A percentile compares a stretch with the other conserved stretches of the same genome.
These are phyloP conservation scores for Portunus trituberculatus DNA, from an alignment of 1,140 invertebrate genomes.

Conservation along the genomic window DNA sequence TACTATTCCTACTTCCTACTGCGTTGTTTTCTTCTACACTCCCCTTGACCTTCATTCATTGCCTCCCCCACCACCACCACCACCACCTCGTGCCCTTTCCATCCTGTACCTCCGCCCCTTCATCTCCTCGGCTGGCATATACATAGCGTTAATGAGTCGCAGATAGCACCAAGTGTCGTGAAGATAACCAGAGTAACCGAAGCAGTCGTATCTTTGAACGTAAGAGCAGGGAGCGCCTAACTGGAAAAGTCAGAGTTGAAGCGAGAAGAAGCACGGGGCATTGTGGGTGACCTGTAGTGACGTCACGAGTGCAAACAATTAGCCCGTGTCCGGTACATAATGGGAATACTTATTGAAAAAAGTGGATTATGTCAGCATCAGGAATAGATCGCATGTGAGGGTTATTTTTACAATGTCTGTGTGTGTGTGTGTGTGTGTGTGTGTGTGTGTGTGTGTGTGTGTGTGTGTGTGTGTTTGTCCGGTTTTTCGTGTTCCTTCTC, in stretches of 20 bases:
- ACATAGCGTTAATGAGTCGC: not conserved
- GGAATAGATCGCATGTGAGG: not conserved
- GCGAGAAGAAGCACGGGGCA: not conserved
- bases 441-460: too few species aligned
- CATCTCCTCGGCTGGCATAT: not conserved
- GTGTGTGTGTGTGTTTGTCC: too few species aligned
- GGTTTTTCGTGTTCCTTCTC: too few species aligned
- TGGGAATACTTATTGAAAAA: not conserved
- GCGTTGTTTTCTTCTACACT: too few species aligned
- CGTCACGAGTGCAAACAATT: not conserved
- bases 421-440: not conserved
- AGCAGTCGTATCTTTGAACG: not conserved
- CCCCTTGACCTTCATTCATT: too few species aligned
- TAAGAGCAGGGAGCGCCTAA: not conserved
- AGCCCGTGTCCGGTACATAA: not conserved
- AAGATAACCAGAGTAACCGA: not conserved
- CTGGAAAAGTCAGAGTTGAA: not conserved
- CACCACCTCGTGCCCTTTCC: too few species aligned
- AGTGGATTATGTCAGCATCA: not conserved
- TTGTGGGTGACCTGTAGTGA: not conserved
- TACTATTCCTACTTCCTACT: too few species aligned
- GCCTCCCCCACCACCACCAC: too few species aligned
- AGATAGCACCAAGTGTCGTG: not conserved
- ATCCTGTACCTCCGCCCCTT: too few species aligned
- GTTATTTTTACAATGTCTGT: not conserved